Conservation (phyloP, 2,113 vertebrate genomes). For the Vulpes ferrilata region DNA sequence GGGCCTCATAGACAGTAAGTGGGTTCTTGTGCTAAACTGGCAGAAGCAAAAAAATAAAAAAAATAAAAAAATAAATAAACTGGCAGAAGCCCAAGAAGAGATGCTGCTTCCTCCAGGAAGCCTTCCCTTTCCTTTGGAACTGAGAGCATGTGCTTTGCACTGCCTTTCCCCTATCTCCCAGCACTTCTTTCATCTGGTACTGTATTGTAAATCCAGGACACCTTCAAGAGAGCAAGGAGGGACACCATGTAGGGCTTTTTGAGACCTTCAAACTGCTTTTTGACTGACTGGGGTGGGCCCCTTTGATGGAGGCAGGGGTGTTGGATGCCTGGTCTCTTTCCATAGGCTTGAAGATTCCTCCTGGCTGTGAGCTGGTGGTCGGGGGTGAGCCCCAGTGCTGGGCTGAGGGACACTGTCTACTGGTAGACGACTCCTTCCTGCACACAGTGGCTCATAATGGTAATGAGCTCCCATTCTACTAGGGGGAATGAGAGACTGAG, state of each 20-base stretch:
- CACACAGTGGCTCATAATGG: slow-evolving; percentile 85
- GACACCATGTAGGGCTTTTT: background rate
- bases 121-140: background rate
- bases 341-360: slow-evolving; percentile 84
- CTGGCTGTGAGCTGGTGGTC: slow-evolving; percentile 85
- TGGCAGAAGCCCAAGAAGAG: background rate
- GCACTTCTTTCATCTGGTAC: background rate
- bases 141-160: background rate
- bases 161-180: background rate
- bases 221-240: background rate
- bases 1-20: background rate
- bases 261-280: background rate
- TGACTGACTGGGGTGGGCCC: background rate
- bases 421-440: slow-evolving; percentile 86
- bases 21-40: background rate
- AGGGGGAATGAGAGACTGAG: background rate
- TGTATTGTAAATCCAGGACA: background rate
- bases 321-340: slow-evolving; percentile 37
- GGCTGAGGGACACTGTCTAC: slow-evolving; percentile 85
- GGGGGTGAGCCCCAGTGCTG: slow-evolving; percentile 87
- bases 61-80: background rate
- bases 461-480: slow-evolving; percentile 46
- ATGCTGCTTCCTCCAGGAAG: background rate
- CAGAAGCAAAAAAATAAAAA: background rate
- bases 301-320: background rate